Evolutionary conservation across 2,113 vertebrate species (phyloP), one percentile per base, ranked within the genome.

Genomic region (Phrynosoma blainvillii): DNA sequence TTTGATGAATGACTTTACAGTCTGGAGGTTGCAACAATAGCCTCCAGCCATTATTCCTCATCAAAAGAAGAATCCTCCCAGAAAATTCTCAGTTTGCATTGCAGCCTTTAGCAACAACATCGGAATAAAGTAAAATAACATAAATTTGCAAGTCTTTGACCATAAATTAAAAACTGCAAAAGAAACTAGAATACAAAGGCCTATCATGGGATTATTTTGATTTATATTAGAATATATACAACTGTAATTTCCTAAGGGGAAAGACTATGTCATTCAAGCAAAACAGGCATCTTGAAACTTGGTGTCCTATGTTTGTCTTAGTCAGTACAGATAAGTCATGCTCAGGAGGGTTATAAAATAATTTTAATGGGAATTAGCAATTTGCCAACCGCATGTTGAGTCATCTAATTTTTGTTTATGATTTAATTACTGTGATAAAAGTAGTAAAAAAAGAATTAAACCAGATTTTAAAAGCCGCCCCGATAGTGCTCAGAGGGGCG

Each of bases 391-490:
- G 94, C 23, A 85, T 93, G 90, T 95, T 96, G 92, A 96, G 92
- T 92, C 88, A 94, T 90, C 92, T 95, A 96, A 96, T 95, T 96
- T 91, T 96, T 97, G 95, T 95, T 97, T 96, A 96, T 93, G 79
- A 93, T 95, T 70, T 91, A 96, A 96, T 93, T 96, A 88, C 71
- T 79, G 82, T 85, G 88, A 93, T 91, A 91, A 96, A 95, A 91
- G 85, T 66, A 85, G 80, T 82, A 47, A 59, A 90, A 88, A 93
- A 90, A 59, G 86, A 65, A 94, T 40, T 88, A 92, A 92, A 90
- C 12, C 71, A 88, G 71, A 90, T 88, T 95, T 96, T 93, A 66
- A 93, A n/a, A n/a, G n/a, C n/a, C n/a, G n/a, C n/a, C n/a, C n/a
- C n/a, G n/a, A n/a, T n/a, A n/a, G n/a, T n/a, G n/a, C n/a, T n/a